Conservation (phyloP, 2,797 vertebrate genomes). For the Anas acuta region DNA sequence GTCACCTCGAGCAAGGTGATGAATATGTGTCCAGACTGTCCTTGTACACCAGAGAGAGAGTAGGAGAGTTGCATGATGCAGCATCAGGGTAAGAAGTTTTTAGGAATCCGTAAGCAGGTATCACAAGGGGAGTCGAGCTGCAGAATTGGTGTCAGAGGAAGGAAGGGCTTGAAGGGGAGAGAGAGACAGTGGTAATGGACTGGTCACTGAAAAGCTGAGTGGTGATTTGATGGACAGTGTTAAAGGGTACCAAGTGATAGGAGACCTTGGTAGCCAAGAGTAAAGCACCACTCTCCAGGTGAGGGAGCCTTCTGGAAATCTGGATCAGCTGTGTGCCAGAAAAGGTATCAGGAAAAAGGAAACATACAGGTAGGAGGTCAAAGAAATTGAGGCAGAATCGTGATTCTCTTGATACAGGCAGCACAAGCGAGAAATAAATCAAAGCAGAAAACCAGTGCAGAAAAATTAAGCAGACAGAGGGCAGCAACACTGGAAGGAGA, state of each 20-base stretch:
- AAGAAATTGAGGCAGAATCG: background rate
- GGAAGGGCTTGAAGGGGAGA: background rate
- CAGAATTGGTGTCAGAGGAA: background rate
- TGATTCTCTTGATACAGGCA: background rate
- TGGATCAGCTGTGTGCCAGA: background rate
- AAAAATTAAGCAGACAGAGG: background rate
- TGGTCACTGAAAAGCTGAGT: background rate
- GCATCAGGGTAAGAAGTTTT: background rate
- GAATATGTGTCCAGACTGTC: background rate
- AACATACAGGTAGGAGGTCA: background rate
- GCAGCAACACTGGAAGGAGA: background rate
- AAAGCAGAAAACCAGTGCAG: background rate
- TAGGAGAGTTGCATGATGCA: background rate
- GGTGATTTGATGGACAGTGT: background rate
- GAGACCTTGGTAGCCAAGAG: background rate
- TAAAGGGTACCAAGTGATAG: background rate
- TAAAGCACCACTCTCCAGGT: background rate
- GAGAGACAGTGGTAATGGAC: background rate
- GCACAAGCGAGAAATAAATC: background rate
- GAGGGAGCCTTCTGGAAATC: background rate
- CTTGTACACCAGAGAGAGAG: background rate
- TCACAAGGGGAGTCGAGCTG: background rate
- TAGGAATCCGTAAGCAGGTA: background rate
- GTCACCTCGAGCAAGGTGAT: background rate
- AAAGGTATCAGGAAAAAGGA: accelerated